phyloP scores from a whole-genome alignment of 1,140 invertebrate genomes.

The Drosophila sulfurigaster region DNA sequence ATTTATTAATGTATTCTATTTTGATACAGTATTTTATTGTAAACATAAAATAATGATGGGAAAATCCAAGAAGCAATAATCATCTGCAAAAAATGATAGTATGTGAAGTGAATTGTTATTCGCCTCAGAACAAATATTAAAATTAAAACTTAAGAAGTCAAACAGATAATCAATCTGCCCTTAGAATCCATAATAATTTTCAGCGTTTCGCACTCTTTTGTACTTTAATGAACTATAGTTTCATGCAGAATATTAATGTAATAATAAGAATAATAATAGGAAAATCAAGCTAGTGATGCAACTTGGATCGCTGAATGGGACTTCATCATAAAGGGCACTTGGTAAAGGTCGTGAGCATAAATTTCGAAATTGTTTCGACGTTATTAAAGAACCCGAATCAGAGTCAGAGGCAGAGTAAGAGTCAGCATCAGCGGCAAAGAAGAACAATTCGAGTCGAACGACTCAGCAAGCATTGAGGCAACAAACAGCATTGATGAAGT shows the following conservation, averaged over 20 bases:
- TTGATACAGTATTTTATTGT: no score
- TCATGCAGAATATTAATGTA: not conserved
- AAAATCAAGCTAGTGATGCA: conserved; percentile 13
- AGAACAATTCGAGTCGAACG: conserved; percentile 45
- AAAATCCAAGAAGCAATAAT: no score
- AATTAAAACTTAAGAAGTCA: not conserved
- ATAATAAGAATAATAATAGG: conserved; percentile 43
- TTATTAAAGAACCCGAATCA: conserved; percentile 46
- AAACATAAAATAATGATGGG: no score
- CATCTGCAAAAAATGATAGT: no score
- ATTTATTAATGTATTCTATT: no score
- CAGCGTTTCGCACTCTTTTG: no score
- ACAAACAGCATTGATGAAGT: conserved; percentile 68
- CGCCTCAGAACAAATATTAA: no score
- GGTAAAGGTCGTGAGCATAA: conserved; percentile 80
- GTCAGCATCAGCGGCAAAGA: not conserved
- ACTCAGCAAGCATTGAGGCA: conserved; percentile 8
- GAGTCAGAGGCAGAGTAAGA: not conserved
- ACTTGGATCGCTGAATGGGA: conserved; percentile 11
- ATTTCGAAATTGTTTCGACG: conserved; percentile 78
- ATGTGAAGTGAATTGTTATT: no score
- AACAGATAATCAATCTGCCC: no score
- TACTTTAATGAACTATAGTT: not conserved
- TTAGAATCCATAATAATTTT: no score
- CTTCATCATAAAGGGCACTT: conserved; percentile 43